Evolutionary conservation across 1,140 invertebrate species (phyloP).

Genomic region (Stratiolaelaps scimitus): DNA sequence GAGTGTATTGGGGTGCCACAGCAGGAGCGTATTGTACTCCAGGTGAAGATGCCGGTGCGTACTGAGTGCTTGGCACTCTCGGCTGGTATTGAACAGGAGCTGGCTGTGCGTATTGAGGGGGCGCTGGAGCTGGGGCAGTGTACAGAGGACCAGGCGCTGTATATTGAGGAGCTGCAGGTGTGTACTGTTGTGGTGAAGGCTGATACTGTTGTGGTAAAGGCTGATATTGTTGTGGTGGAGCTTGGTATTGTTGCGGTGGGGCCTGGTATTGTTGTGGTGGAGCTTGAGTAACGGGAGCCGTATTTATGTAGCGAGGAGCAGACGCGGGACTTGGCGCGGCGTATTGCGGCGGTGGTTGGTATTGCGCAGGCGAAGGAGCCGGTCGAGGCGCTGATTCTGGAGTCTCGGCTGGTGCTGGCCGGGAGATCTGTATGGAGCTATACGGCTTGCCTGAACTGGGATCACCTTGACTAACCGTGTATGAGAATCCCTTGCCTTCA

Average conservation of each 20-base stretch:
- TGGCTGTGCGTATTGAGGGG: constrained; percentile 5
- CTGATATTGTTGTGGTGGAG: neutral
- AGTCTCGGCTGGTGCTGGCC: constrained; percentile 25
- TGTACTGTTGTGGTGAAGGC: constrained; percentile 16
- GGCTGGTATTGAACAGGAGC: constrained; percentile 14
- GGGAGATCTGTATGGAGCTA: constrained; percentile 29
- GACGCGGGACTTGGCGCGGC: constrained; percentile 36
- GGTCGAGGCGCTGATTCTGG: neutral
- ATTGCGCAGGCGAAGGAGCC: constrained; percentile 27
- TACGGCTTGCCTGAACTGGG: constrained; percentile 31
- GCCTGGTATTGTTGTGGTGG: neutral
- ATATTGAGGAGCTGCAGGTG: neutral
- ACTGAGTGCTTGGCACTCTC: neutral
- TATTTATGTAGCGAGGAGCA: constrained; percentile 11
- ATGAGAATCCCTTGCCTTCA: constrained; percentile 33
- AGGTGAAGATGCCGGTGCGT: neutral
- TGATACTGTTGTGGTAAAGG: neutral
- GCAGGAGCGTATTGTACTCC: constrained; percentile 24
- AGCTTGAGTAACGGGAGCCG: neutral
- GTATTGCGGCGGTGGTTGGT: constrained; percentile 36
- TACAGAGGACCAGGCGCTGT: constrained; percentile 5
- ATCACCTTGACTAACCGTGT: constrained; percentile 31
- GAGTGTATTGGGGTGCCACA: neutral
- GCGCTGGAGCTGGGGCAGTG: neutral
- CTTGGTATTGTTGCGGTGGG: neutral